Conservation (phyloP, 1,140 invertebrate genomes). For the Aphaenogaster ashmeadi region DNA sequence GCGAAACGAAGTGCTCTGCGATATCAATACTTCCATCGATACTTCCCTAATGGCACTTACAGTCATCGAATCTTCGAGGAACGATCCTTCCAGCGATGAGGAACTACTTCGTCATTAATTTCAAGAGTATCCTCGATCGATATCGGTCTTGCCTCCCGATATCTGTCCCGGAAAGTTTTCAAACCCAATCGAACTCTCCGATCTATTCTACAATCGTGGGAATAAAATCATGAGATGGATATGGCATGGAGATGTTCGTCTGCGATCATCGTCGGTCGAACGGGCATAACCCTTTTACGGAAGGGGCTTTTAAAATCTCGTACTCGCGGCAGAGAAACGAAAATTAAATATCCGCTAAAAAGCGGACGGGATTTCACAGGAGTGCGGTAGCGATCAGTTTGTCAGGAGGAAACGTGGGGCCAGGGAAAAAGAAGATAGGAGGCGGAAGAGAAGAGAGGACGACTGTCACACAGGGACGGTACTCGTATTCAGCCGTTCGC, state of each 20-base stretch:
- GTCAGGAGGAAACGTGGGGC: slow-evolving; percentile 40
- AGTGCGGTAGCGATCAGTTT: slow-evolving; percentile 58
- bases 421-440: background rate
- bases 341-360: slow-evolving; percentile 64
- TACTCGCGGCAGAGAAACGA: slow-evolving; percentile 56
- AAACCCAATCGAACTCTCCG: slow-evolving; percentile 9
- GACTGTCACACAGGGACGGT: slow-evolving; percentile 38
- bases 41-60: slow-evolving; percentile 44
- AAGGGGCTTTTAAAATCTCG: slow-evolving; percentile 52
- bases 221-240: slow-evolving; percentile 44
- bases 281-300: slow-evolving; percentile 25
- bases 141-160: background rate
- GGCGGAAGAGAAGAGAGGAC: background rate
- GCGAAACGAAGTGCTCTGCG: slow-evolving; percentile 11
- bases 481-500: slow-evolving; percentile 44
- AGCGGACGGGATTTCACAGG: slow-evolving; percentile 40
- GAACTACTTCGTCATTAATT: slow-evolving; percentile 52
- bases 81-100: background rate
- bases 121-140: slow-evolving; percentile 40
- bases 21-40: slow-evolving; percentile 54
- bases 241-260: background rate
- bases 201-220: slow-evolving; percentile 39
- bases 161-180: slow-evolving; percentile 17
- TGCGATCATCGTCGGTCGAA: slow-evolving; percentile 23
- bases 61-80: slow-evolving; percentile 41